Percentiles rank a stretch among this genome's conserved stretches.
phyloP scores from a whole-genome alignment of 2,113 vertebrate genomes.

The Anhinga rufa region DNA sequence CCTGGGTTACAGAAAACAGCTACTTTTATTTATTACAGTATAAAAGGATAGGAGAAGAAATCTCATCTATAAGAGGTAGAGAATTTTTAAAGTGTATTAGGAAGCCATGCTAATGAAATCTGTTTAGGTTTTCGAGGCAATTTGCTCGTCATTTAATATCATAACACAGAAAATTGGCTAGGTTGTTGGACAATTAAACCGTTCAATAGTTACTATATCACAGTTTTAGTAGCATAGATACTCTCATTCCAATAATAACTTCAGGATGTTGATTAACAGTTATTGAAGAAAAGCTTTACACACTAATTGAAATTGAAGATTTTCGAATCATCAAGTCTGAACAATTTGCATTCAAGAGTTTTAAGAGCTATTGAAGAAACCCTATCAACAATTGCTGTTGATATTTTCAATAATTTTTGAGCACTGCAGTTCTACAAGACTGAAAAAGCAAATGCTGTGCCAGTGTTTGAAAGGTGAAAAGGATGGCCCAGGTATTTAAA shows the following conservation, averaged over 20 bases:
- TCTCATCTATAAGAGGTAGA: neutral
- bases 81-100: neutral
- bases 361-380: neutral
- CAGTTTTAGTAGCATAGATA: neutral
- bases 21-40: neutral
- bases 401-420: neutral
- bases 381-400: neutral
- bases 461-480: neutral
- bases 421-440: neutral
- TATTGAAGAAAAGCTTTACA: neutral
- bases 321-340: neutral
- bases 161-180: neutral
- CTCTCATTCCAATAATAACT: neutral
- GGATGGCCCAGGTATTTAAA: neutral
- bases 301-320: neutral
- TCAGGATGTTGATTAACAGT: neutral
- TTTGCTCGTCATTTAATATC: neutral
- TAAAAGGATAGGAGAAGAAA: neutral
- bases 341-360: neutral
- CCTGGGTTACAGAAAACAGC: neutral
- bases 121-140: neutral
- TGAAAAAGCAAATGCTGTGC: neutral
- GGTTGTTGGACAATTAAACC: neutral
- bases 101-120: neutral
- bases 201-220: neutral